phyloP scores from a whole-genome alignment of 2,113 vertebrate species.

The Tragelaphus buxtoni region DNA sequence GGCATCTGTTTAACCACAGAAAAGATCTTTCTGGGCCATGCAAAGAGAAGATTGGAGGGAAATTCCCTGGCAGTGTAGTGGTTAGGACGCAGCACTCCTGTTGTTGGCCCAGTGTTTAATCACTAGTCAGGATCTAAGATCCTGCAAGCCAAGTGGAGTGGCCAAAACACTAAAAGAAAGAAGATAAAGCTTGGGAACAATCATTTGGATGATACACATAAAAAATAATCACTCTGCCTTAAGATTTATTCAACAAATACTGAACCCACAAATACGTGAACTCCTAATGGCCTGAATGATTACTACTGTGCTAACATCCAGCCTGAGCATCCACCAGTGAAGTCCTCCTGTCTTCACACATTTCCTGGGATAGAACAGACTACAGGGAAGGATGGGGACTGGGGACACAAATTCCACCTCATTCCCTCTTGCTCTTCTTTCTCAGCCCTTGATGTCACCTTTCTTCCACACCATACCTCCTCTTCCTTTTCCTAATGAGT shows the following conservation, averaged over 20 bases:
- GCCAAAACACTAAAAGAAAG: neutral
- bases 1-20: neutral
- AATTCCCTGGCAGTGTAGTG: neutral
- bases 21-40: neutral
- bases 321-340: neutral
- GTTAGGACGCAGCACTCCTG: neutral
- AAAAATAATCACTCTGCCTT: neutral
- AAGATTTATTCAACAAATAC: neutral
- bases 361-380: neutral
- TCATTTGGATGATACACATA: neutral
- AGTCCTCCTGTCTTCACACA: neutral
- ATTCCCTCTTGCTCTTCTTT: neutral
- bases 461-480: neutral
- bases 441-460: neutral
- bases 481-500: neutral
- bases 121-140: neutral
- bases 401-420: neutral
- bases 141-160: neutral
- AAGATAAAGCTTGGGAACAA: neutral
- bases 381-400: accelerated
- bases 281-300: neutral
- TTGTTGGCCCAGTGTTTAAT: neutral
- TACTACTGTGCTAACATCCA: neutral
- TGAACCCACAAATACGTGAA: neutral
- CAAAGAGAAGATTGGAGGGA: neutral